Evolutionary conservation across 2,797 vertebrate species (phyloP).

Genomic region (Hapalemur alaotrensis): DNA sequence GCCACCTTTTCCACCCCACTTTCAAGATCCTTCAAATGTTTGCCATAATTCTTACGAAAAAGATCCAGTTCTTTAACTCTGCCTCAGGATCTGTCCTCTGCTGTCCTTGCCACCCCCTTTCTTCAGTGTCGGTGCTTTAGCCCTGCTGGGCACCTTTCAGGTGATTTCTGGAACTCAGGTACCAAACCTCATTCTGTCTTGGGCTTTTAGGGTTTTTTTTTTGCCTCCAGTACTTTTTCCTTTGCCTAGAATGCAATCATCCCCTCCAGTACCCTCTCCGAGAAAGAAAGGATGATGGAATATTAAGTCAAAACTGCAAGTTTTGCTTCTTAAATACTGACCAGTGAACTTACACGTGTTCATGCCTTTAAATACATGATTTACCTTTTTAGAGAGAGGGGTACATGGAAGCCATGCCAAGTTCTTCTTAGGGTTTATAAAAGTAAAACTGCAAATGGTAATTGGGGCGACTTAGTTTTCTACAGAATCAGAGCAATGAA

Average conservation of each 20-base stretch:
- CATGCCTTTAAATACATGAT: neutral
- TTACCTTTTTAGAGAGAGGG: neutral
- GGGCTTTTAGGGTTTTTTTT: neutral
- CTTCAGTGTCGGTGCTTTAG: neutral
- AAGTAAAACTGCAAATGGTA: neutral
- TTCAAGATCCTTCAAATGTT: neutral
- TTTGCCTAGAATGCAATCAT: neutral
- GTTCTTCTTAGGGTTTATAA: neutral
- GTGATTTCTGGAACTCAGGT: neutral
- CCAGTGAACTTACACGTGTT: neutral
- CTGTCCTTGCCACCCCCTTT: neutral
- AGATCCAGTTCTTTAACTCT: neutral
- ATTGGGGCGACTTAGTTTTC: slow-evolving; percentile 8
- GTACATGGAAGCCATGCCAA: neutral
- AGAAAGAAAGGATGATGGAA: neutral
- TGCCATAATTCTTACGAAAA: neutral
- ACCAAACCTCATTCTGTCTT: neutral
- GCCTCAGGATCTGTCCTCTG: neutral
- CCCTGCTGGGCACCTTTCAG: neutral
- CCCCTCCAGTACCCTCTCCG: neutral
- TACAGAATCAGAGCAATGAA: neutral
- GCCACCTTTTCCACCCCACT: neutral
- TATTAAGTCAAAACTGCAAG: neutral
- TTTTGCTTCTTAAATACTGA: neutral
- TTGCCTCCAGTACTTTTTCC: neutral